These are phyloP conservation scores for Coreius guichenoti DNA, from an alignment of 2,797 vertebrate species.

Conservation along the genomic window DNA sequence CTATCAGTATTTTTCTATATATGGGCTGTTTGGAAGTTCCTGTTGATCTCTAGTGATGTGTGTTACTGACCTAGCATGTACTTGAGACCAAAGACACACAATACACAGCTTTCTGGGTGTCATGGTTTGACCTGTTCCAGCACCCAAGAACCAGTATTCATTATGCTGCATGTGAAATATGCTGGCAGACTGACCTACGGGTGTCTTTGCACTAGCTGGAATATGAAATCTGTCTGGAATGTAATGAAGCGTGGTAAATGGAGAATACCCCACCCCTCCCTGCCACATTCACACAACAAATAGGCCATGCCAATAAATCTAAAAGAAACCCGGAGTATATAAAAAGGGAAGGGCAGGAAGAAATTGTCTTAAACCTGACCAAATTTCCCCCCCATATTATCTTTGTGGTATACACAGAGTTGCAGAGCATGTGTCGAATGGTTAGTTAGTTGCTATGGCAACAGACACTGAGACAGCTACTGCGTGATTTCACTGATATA, in stretches of 20 bases:
- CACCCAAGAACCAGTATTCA: slow-evolving; percentile 58
- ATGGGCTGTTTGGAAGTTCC: neutral
- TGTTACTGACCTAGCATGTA: neutral
- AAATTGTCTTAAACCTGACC: neutral
- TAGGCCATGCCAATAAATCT: slow-evolving; percentile 48
- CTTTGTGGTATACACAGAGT: slow-evolving; percentile 41
- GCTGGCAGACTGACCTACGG: slow-evolving; percentile 63
- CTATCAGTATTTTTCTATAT: neutral
- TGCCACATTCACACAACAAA: slow-evolving; percentile 54
- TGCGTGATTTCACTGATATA: slow-evolving; percentile 54
- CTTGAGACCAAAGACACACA: neutral
- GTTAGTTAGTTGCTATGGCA: slow-evolving; percentile 62
- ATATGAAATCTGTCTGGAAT: slow-evolving; percentile 65
- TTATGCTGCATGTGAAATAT: slow-evolving; percentile 68
- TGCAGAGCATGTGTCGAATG: slow-evolving; percentile 37
- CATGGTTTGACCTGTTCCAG: neutral
- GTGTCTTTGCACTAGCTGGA: slow-evolving; percentile 59
- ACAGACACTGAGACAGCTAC: slow-evolving; percentile 58
- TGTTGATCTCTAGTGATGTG: neutral
- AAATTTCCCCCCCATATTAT: slow-evolving; percentile 1
- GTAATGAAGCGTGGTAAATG: slow-evolving; percentile 69
- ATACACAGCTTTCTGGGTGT: slow-evolving; percentile 8
- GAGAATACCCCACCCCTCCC: slow-evolving; percentile 54
- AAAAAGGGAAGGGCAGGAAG: neutral
- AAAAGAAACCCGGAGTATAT: slow-evolving; percentile 30